A percentile compares a stretch with the other conserved stretches of the same genome.
Evolutionary conservation across 37 sponge, comb jelly and placozoan genomes (phyloP).

Genomic region (Geodia barretti): DNA sequence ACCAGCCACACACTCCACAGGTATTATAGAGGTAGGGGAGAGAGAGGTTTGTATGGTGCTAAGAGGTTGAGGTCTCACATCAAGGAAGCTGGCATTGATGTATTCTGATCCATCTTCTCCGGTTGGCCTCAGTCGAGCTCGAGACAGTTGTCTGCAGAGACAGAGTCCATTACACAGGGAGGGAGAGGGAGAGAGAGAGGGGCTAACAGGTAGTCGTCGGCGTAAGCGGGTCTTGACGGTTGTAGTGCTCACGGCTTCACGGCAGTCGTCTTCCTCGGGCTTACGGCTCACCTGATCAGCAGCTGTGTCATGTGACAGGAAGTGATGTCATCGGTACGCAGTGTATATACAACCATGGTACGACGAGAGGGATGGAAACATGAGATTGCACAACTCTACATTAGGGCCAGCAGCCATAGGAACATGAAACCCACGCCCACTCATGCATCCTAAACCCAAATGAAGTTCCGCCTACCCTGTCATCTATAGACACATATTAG

Average conservation of each 20-base stretch:
- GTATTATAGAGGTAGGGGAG: not conserved
- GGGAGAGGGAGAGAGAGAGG: not conserved
- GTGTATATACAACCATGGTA: too few relatives aligned
- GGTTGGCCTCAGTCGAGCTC: constrained; percentile 50
- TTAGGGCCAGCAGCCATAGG: too few relatives aligned
- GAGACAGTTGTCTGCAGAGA: constrained; percentile 41
- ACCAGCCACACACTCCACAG: not conserved
- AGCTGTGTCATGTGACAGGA: not conserved
- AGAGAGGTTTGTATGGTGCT: not conserved
- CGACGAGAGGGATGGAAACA: too few relatives aligned
- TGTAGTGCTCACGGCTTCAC: constrained; percentile 59
- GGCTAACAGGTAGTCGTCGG: not conserved
- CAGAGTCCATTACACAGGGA: not conserved
- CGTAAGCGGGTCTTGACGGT: constrained; percentile 25
- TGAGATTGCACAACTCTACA: too few relatives aligned
- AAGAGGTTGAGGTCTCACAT: constrained; percentile 65
- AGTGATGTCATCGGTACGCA: too few relatives aligned
- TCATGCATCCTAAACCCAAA: too few relatives aligned
- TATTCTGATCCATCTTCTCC: constrained; percentile 64
- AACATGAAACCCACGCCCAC: too few relatives aligned
- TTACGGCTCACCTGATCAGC: constrained; percentile 53
- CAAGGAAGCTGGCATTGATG: constrained; percentile 79
- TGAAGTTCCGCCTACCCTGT: too few relatives aligned
- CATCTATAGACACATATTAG: too few relatives aligned
- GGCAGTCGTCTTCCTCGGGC: constrained; percentile 38